Evolutionary conservation across 2,888 invertebrate genomes (phyloP).

Genomic region (Cephus runcator): DNA sequence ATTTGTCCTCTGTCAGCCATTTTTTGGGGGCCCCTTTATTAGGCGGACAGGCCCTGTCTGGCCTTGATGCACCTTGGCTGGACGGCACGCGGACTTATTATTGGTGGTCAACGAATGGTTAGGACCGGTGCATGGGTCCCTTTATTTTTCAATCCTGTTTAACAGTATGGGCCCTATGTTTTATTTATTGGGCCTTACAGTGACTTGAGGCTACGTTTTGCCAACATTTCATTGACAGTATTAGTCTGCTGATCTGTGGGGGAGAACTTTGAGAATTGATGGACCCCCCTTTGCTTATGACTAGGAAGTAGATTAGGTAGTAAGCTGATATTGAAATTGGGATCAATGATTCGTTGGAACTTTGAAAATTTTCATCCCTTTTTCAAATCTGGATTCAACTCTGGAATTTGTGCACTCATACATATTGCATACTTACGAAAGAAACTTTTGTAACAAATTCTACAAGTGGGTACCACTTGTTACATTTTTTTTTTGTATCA

Average conservation of each 20-base stretch:
- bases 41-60: slow-evolving; percentile 43
- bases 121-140: neutral
- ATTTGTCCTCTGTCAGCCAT: slow-evolving; percentile 57
- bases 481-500: neutral
- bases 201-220: neutral
- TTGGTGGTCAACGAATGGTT: neutral
- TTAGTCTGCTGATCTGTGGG: neutral
- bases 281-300: neutral
- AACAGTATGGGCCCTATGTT: neutral
- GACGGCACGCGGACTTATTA: neutral
- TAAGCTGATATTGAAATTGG: neutral
- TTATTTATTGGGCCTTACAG: neutral
- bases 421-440: neutral
- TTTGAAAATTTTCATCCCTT: neutral
- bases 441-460: too few relatives aligned
- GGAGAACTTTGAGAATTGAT: neutral
- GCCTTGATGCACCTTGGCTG: slow-evolving; percentile 42
- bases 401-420: neutral
- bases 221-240: neutral
- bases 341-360: neutral
- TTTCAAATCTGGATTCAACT: neutral
- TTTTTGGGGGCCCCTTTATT: slow-evolving; percentile 46
- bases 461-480: neutral
- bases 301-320: neutral
- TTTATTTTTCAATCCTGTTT: neutral